Base-by-base conservation (phyloP, 1,140 invertebrate species). In the Coenobita brevimanus region DNA sequence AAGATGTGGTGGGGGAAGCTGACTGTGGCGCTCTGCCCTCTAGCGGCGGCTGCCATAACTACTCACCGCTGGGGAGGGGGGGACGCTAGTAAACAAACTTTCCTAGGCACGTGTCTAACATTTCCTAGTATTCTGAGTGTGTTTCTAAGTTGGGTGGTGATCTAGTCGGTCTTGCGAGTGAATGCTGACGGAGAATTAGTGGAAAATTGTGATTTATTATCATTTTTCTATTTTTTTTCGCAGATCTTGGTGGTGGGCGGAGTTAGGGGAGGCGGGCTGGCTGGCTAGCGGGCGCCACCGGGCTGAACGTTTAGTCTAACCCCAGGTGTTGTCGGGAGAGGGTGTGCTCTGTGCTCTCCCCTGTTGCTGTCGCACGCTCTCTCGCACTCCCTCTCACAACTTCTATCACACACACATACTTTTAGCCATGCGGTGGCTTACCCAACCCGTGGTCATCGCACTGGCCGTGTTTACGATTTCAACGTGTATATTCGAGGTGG, bases 401-500 rank as follows among this genome's bases (percentile, higher is more conserved):
- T 64, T n/a, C 24, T 41, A 4, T 21, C 62, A 82, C 76, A 57
- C 50, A 41, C 80, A 67, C 30, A 27, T n/a, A n/a, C 13, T 27
- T n/a, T 41, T 57, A 33, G 82, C 82, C 82, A 85, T 85, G 82
- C 82, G 82, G 82, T 76, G 82, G 71, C 82, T 76, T 60, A 78
- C 54, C 17, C 82, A 76, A 30, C 54, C 82, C 30, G 82, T 76
- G 82, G 82, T 38, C 71, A 78, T 85, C 57, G 71, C 73, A 60
- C n/a, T 76, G 82, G 82, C 73, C 71, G 17, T 76, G 36, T 2
- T 78, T 24, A 76, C 41, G 30, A 15, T 76, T 10, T 43, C 71
- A 8, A 64, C 38, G 36, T 76, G 50, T 76, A 21, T 85, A 33
- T 43, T 33, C 13, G 24, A 85, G 82, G 82, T 85, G 50, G 76